A percentile compares a stretch with the other conserved stretches of the same genome.
Evolutionary conservation across 2,797 vertebrate species (phyloP).

Genomic region (Gymnodraco acuticeps): DNA sequence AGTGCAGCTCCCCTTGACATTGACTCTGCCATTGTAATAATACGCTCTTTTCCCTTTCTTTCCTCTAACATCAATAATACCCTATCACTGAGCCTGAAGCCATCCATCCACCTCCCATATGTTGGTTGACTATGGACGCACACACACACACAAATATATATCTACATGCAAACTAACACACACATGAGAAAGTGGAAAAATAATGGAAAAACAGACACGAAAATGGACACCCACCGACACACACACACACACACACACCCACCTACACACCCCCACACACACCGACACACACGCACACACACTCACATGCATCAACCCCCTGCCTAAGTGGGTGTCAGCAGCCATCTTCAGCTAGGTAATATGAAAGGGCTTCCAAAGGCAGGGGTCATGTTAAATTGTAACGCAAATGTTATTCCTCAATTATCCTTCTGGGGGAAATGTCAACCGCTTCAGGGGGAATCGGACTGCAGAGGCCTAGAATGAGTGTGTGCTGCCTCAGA

Average conservation of each 20-base stretch:
- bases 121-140: constrained; percentile 23
- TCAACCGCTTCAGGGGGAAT: constrained; percentile 92
- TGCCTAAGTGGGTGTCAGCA: constrained; percentile 87
- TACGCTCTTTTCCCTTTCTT: constrained; percentile 87
- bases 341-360: constrained; percentile 90
- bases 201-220: constrained; percentile 2
- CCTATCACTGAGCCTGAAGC: constrained; percentile 74
- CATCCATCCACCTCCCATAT: constrained; percentile 71
- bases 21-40: constrained; percentile 91
- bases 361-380: constrained; percentile 94
- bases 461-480: constrained; percentile 60
- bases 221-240: neutral
- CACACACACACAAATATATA: neutral
- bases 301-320: constrained; percentile 48
- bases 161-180: constrained; percentile 29
- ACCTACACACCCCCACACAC: neutral
- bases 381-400: constrained; percentile 97
- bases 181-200: constrained; percentile 15
- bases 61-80: constrained; percentile 82
- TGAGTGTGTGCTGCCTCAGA: constrained; percentile 60
- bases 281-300: constrained; percentile 31
- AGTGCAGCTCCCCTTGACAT: constrained; percentile 90
- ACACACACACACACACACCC: constrained; percentile 2
- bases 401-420: constrained; percentile 98
- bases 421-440: constrained; percentile 97